Evolutionary conservation across 2,888 invertebrate species (phyloP).

Genomic region (Tanypteryx hageni): DNA sequence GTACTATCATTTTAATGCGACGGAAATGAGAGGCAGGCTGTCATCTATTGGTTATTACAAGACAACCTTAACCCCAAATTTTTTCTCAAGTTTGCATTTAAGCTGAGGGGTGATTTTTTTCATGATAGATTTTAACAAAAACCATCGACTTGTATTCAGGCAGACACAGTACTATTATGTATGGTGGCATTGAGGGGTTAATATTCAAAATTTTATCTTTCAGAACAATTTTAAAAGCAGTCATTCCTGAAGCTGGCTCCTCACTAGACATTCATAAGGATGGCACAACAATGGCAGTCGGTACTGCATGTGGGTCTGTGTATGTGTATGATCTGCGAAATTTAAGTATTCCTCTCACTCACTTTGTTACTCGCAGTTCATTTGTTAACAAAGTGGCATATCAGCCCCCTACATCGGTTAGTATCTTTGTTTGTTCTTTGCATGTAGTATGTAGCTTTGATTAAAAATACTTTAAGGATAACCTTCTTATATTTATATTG

Average conservation of each 20-base stretch:
- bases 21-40: too few relatives aligned
- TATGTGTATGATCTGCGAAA: slow-evolving; percentile 38
- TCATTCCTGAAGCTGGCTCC: slow-evolving; percentile 39
- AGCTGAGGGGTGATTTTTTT: too few relatives aligned
- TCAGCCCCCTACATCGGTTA: slow-evolving; percentile 15
- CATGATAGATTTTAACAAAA: too few relatives aligned
- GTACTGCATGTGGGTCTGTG: not conserved
- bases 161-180: too few relatives aligned
- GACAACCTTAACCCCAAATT: too few relatives aligned
- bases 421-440: not conserved
- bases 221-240: not conserved
- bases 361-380: not conserved
- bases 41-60: too few relatives aligned
- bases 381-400: not conserved
- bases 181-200: too few relatives aligned
- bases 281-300: slow-evolving; percentile 36
- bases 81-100: too few relatives aligned
- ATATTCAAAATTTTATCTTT: not conserved
- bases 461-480: not conserved
- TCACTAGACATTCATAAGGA: slow-evolving; percentile 14
- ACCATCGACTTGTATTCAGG: too few relatives aligned
- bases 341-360: not conserved
- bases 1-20: too few relatives aligned
- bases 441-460: not conserved
- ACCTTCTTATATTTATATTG: too few relatives aligned